Evolutionary conservation across 1,140 invertebrate species (phyloP).

Genomic region (Aphaenogaster floridana): DNA sequence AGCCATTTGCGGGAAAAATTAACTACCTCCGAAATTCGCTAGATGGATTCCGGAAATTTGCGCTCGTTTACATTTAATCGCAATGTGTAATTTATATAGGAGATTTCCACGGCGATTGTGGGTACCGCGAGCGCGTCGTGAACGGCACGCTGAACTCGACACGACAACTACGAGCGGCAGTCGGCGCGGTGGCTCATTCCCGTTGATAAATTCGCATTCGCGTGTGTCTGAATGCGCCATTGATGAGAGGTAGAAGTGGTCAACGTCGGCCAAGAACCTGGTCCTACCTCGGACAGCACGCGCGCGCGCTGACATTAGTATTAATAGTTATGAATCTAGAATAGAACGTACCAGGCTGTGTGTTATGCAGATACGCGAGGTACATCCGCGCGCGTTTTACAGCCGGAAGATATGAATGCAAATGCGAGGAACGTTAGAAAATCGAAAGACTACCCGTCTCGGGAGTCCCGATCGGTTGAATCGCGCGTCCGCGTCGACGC

Average conservation of each 20-base stretch:
- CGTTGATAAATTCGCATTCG: constrained; percentile 85
- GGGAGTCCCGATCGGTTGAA: constrained; percentile 20
- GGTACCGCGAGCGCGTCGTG: neutral
- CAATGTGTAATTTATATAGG: constrained; percentile 33
- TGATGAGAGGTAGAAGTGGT: constrained; percentile 82
- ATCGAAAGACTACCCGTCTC: constrained; percentile 49
- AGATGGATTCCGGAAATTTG: constrained; percentile 12
- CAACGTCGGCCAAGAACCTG: constrained; percentile 79
- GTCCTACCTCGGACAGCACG: constrained; percentile 76
- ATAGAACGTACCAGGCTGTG: constrained; percentile 81
- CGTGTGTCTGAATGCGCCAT: constrained; percentile 85
- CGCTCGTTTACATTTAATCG: constrained; percentile 13
- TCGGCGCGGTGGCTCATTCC: constrained; percentile 75
- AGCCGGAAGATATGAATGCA: constrained; percentile 74
- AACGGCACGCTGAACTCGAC: constrained; percentile 19
- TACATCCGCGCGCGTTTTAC: constrained; percentile 73
- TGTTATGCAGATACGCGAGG: constrained; percentile 74
- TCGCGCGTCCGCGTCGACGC: neutral
- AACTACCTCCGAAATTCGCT: neutral
- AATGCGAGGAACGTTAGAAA: constrained; percentile 61
- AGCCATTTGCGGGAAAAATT: neutral
- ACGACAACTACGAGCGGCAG: constrained; percentile 36
- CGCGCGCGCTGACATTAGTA: constrained; percentile 80
- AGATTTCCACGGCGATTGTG: neutral
- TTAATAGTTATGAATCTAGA: constrained; percentile 87